phyloP scores from a whole-genome alignment of 2,797 vertebrate species.

The Coccyzus lansbergi region DNA sequence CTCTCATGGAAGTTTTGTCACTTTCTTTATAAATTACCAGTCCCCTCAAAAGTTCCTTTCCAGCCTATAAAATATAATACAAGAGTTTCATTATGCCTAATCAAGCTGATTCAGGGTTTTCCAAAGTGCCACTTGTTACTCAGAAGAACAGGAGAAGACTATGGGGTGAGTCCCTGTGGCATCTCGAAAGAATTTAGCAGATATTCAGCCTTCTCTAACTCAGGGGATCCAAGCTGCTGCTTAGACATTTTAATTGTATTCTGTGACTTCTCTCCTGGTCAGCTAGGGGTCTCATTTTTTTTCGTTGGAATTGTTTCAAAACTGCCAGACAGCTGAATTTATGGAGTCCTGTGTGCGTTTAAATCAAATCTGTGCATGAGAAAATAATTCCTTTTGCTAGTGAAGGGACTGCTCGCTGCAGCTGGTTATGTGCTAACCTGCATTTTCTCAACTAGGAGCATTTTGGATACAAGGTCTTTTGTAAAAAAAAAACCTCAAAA shows the following conservation, averaged over 20 bases:
- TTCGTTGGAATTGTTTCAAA: not conserved
- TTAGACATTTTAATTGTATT: not conserved
- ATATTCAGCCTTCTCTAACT: not conserved
- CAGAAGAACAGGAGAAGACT: not conserved
- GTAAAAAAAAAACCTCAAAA: not conserved
- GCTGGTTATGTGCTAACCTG: not conserved
- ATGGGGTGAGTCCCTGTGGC: not conserved
- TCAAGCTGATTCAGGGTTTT: not conserved
- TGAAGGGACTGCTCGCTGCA: not conserved
- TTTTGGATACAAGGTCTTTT: not conserved
- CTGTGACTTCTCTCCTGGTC: not conserved
- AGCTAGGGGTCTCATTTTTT: not conserved
- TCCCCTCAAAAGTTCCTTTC: not conserved
- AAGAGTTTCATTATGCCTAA: not conserved
- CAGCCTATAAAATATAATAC: not conserved
- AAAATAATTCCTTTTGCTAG: not conserved
- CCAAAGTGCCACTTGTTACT: not conserved
- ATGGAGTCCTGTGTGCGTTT: not conserved
- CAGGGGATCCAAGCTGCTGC: not conserved
- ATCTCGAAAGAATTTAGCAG: not conserved
- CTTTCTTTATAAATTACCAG: not conserved
- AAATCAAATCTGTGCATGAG: not conserved
- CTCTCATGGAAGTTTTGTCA: not conserved
- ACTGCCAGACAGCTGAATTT: not conserved
- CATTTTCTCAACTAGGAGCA: not conserved